Evolutionary conservation across 2,888 invertebrate species (phyloP).

Genomic region (Polyommatus icarus): DNA sequence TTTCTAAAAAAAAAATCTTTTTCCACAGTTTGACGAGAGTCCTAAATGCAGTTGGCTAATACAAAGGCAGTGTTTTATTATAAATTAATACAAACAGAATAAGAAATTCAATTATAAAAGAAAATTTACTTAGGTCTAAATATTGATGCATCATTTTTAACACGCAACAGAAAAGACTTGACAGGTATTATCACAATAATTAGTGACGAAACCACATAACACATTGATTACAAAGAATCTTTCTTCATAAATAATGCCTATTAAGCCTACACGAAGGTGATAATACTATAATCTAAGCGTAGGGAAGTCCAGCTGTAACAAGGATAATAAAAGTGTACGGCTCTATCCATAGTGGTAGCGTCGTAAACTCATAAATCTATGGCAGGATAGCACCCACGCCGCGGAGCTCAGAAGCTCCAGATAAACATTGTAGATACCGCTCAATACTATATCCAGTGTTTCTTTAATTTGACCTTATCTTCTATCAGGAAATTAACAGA

Average conservation of each 20-base stretch:
- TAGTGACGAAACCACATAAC: background rate
- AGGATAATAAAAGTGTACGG: conserved; percentile 53
- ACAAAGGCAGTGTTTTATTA: background rate
- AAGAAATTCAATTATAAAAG: background rate
- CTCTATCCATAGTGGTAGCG: conserved; percentile 51
- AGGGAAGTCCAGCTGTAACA: conserved; percentile 41
- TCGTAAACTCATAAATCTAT: conserved; percentile 52
- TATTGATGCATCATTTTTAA: too few relatives aligned
- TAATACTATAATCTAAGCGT: conserved; percentile 41
- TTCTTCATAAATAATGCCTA: conserved; percentile 34
- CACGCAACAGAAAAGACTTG: too few relatives aligned
- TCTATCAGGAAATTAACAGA: background rate
- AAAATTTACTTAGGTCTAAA: background rate
- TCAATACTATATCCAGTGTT: conserved; percentile 32
- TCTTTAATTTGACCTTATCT: conserved; percentile 28
- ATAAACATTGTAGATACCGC: conserved; percentile 57
- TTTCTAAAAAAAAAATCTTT: background rate
- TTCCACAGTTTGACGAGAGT: too few relatives aligned
- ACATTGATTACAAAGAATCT: conserved; percentile 25
- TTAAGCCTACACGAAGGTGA: conserved; percentile 40
- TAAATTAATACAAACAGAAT: background rate
- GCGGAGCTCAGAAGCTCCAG: conserved; percentile 70
- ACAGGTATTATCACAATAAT: background rate
- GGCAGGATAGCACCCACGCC: conserved; percentile 65
- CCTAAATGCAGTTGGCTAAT: background rate